Base-by-base conservation (phyloP, 2,113 vertebrate genomes). In the Tragelaphus buxtoni region DNA sequence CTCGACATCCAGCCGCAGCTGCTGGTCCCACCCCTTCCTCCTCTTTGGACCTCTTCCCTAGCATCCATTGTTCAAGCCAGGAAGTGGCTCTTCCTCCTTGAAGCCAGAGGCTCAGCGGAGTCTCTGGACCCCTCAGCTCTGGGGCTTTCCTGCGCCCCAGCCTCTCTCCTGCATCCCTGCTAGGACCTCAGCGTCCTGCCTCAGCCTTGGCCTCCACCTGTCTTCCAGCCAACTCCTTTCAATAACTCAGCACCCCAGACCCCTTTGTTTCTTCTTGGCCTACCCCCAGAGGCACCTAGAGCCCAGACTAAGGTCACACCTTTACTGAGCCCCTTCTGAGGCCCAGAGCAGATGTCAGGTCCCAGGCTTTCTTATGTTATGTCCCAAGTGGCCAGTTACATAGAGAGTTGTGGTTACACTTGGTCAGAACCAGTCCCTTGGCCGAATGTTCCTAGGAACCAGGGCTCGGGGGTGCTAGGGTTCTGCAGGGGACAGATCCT, bases 1-100 rank as follows among this genome's bases (percentile, higher is more conserved):
- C 90, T 98, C 80, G 26, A 95, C 69, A 81, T 77, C 80, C 65
- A 97, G 65, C 88, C 60, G 28, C 84, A 97, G 97, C 97, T 94
- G 88, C 76, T 92, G 65, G 69, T 16, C 84, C 93, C 94, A 74
- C 97, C 97, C 65, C 97, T 98, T 97, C 98, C 92, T 97, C 92
- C 88, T 94, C 96, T 88, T 56, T 82, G 94, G 80, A 87, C 76
- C 51, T 95, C 92, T 97, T 98, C 90, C 96, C 95, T 95, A 53
- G 61, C 97, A 90, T 95, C 94, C 94, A 97, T 98, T 98, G 98
- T 98, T 97, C 72, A 86, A 61, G 91, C 84, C 98, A 97, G 98
- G 98, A 98, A 98, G 92, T 55, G 51, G 95, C 88, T 95, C 90
- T 98, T 98, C 97, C 97, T 97, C 92, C 96, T 87, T 88, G 86